phyloP scores from a whole-genome alignment of 2,888 invertebrate species.

The Tyria jacobaeae region DNA sequence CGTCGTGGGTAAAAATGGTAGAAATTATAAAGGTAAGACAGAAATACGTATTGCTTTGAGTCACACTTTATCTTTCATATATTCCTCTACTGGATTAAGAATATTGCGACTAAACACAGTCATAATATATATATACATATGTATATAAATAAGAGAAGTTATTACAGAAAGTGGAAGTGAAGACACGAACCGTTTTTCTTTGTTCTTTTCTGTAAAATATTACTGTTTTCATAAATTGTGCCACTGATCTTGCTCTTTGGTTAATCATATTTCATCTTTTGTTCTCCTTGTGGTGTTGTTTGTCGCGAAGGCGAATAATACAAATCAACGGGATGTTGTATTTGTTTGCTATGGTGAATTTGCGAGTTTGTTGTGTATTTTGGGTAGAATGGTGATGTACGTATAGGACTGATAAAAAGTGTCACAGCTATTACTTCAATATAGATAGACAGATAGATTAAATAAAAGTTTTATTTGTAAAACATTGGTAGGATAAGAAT shows the following conservation, averaged over 20 bases:
- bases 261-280: conserved; percentile 18
- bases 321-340: conserved; percentile 2
- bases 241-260: not conserved
- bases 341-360: conserved; percentile 4
- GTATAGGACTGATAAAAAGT: not conserved
- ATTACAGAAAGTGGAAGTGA: not conserved
- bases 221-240: not conserved
- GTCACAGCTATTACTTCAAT: too few relatives aligned
- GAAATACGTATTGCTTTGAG: too few relatives aligned
- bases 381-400: not conserved
- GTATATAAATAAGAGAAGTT: not conserved
- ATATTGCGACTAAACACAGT: too few relatives aligned
- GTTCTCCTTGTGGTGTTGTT: conserved; percentile 27
- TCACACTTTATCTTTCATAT: too few relatives aligned
- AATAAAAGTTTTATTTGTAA: too few relatives aligned
- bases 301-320: conserved; percentile 12
- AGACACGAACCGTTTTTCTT: not conserved
- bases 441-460: too few relatives aligned
- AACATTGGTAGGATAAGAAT: too few relatives aligned
- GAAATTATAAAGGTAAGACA: too few relatives aligned
- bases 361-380: not conserved
- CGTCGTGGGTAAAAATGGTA: too few relatives aligned
- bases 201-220: conserved; percentile 3
- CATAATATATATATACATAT: not conserved
- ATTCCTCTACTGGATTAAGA: too few relatives aligned